These are phyloP conservation scores for Heliconius ismenius DNA, from an alignment of 2,888 invertebrate genomes.

Conservation along the genomic window DNA sequence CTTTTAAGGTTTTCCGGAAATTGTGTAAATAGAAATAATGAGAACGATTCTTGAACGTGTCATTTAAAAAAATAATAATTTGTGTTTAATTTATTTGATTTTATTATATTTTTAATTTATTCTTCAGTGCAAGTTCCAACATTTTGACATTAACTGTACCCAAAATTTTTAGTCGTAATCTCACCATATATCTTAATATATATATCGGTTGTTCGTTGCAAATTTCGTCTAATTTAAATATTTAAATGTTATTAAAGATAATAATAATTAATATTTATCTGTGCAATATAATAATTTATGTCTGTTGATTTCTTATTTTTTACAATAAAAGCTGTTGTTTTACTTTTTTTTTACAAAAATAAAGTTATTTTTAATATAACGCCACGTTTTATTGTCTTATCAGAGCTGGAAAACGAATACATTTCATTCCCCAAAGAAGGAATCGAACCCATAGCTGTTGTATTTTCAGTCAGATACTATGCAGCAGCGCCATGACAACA, in stretches of 20 bases:
- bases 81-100: too few species aligned
- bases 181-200: constrained; percentile 28
- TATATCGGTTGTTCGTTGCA: neutral
- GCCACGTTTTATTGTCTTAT: too few species aligned
- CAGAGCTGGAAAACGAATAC: too few species aligned
- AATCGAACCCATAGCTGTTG: too few species aligned
- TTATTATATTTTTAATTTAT: too few species aligned
- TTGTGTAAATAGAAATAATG: too few species aligned
- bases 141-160: constrained; percentile 23
- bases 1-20: too few species aligned
- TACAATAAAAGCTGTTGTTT: neutral
- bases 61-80: too few species aligned
- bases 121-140: neutral
- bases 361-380: too few species aligned
- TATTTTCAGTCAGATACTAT: too few species aligned
- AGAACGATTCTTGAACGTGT: too few species aligned
- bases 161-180: constrained; percentile 29
- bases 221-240: constrained; percentile 18
- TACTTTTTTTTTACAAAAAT: neutral
- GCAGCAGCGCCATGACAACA: neutral
- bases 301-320: neutral
- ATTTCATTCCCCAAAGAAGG: too few species aligned
- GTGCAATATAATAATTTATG: neutral
- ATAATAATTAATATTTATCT: neutral
- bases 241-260: neutral